Percentiles rank a stretch among this genome's conserved stretches.
phyloP scores from a whole-genome alignment of 2,888 invertebrate genomes.

The Platycheirus rosarum region DNA sequence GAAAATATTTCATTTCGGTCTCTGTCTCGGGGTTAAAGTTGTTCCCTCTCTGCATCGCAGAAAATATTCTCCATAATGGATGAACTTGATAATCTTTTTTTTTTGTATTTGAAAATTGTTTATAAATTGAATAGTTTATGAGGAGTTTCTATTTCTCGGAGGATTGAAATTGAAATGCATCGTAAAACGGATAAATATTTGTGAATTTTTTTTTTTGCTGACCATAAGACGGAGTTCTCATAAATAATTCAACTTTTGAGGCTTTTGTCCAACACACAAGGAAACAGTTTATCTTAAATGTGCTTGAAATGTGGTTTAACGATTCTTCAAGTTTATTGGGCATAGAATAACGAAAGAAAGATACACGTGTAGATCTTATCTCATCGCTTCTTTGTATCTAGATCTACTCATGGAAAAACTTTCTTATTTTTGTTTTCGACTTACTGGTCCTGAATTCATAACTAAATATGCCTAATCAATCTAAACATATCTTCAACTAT shows the following conservation, averaged over 20 bases:
- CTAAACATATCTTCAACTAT: too few relatives aligned
- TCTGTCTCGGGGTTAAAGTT: not conserved
- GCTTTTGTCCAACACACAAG: constrained; percentile 16
- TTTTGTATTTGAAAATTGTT: constrained; percentile 42
- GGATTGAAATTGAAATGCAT: constrained; percentile 14
- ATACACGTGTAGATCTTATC: too few relatives aligned
- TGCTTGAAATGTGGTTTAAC: too few relatives aligned
- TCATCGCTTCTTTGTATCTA: too few relatives aligned
- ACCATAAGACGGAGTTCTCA: constrained; percentile 9
- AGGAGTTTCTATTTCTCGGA: constrained; percentile 19
- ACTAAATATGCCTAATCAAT: too few relatives aligned
- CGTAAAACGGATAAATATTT: constrained; percentile 16
- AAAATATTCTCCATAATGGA: too few relatives aligned
- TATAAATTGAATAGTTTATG: constrained; percentile 55
- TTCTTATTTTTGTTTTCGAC: too few relatives aligned
- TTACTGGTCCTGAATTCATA: too few relatives aligned
- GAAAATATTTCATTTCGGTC: constrained; percentile 10
- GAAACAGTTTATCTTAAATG: constrained; percentile 9
- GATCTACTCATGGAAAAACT: too few relatives aligned
- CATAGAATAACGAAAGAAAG: too few relatives aligned
- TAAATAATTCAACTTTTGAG: constrained; percentile 28
- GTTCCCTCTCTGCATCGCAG: not conserved
- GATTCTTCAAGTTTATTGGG: too few relatives aligned
- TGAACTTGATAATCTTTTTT: constrained; percentile 24
- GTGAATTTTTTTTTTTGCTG: constrained; percentile 13